A percentile compares a stretch with the other conserved stretches of the same genome.
These are phyloP conservation scores for Elysia crispata DNA, from an alignment of 2,888 invertebrate species.

Conservation along the genomic window DNA sequence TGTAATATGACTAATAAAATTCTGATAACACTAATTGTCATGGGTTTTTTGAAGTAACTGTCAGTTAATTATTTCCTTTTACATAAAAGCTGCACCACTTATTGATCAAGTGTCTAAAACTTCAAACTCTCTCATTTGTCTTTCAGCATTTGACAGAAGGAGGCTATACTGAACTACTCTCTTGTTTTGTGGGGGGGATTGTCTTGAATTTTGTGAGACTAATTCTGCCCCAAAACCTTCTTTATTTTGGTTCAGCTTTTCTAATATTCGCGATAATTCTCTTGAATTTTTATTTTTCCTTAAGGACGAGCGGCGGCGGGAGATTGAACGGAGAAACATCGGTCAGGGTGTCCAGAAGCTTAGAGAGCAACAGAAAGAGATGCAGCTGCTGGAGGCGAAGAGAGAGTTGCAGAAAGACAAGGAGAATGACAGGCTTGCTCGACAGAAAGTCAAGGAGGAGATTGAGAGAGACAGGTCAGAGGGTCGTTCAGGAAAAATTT, in stretches of 20 bases:
- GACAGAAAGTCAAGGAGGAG: conserved; percentile 88
- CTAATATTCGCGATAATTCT: too few species aligned
- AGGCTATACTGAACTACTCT: too few species aligned
- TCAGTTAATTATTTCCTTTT: too few species aligned
- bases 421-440: conserved; percentile 85
- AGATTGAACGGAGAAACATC: conserved; percentile 85
- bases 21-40: too few species aligned
- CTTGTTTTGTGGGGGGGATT: background rate
- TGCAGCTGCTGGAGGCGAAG: conserved; percentile 85
- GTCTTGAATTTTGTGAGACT: background rate
- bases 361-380: conserved; percentile 86
- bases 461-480: conserved; percentile 87
- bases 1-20: too few species aligned
- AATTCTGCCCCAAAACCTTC: background rate
- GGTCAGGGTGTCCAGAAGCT: conserved; percentile 85
- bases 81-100: too few species aligned
- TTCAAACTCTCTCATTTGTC: too few species aligned
- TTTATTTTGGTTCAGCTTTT: background rate
- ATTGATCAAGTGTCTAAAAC: too few species aligned
- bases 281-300: conserved; percentile 36
- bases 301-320: conserved; percentile 79
- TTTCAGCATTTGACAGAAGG: too few species aligned
- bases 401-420: conserved; percentile 88
- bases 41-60: too few species aligned
- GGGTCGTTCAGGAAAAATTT: too few species aligned